phyloP scores from a whole-genome alignment of 2,797 vertebrate species.

The Myiothlypis chrysogaster region DNA sequence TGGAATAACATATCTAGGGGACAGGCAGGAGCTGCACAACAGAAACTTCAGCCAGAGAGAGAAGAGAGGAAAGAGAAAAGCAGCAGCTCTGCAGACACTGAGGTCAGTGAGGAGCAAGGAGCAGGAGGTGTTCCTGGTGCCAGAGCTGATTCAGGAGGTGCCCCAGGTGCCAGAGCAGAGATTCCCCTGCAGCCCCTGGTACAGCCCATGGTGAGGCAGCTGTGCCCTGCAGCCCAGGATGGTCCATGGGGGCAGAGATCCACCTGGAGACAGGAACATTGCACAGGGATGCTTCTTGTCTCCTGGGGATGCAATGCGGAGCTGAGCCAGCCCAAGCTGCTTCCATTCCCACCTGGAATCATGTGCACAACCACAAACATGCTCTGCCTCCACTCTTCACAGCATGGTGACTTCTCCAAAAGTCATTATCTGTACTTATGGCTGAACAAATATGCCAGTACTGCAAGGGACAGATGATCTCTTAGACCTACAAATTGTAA shows the following conservation, averaged over 20 bases:
- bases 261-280: not conserved
- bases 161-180: rapidly evolving
- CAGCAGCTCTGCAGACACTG: not conserved
- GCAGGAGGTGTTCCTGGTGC: not conserved
- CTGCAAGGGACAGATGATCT: not conserved
- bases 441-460: not conserved
- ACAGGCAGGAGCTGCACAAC: not conserved
- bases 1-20: not conserved
- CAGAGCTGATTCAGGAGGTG: not conserved
- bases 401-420: not conserved
- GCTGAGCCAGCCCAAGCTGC: rapidly evolving
- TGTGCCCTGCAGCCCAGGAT: not conserved
- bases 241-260: not conserved
- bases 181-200: not conserved
- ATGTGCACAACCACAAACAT: not conserved
- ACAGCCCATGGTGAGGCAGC: not conserved
- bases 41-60: not conserved
- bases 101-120: not conserved
- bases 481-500: not conserved
- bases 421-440: not conserved
- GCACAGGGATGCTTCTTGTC: not conserved
- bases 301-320: not conserved
- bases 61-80: not conserved
- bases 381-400: not conserved
- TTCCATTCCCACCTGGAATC: not conserved